A percentile compares a stretch with the other conserved stretches of the same genome.
phyloP scores from a whole-genome alignment of 35 echinoderm and acorn worm genomes.

The Nesometra sesokonis region DNA sequence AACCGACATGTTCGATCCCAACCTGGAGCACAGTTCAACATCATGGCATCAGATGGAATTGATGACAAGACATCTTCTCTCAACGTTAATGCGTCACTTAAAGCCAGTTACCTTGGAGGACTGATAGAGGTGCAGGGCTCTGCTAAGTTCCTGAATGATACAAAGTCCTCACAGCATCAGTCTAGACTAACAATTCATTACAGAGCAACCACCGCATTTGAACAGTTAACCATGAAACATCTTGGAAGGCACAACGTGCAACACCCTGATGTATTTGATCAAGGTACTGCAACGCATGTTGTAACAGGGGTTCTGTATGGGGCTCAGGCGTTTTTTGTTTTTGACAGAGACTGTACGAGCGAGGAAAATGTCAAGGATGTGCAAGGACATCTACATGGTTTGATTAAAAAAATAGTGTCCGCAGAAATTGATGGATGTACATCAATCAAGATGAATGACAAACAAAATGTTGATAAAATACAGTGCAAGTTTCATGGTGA shows the following conservation, averaged over 20 bases:
- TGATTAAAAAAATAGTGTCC: not conserved
- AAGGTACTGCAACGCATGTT: slow-evolving; percentile 33
- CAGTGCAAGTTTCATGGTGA: slow-evolving; percentile 25
- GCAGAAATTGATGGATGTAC: not conserved
- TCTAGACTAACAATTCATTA: slow-evolving; percentile 14
- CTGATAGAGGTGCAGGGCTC: slow-evolving; percentile 14
- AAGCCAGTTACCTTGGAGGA: slow-evolving; percentile 22
- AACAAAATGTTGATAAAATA: not conserved
- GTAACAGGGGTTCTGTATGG: slow-evolving; percentile 34
- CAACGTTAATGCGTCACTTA: slow-evolving; percentile 7
- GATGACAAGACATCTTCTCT: slow-evolving; percentile 26
- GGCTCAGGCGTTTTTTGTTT: slow-evolving; percentile 30
- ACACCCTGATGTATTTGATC: slow-evolving; percentile 26
- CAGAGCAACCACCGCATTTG: slow-evolving; percentile 1
- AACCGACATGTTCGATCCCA: not conserved
- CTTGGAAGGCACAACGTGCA: slow-evolving; percentile 17
- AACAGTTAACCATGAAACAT: slow-evolving; percentile 5
- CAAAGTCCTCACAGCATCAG: not conserved
- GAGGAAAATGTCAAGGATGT: slow-evolving; percentile 15
- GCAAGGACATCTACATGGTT: slow-evolving; percentile 4
- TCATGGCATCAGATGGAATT: slow-evolving; percentile 5
- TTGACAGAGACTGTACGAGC: slow-evolving; percentile 12
- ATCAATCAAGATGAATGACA: not conserved
- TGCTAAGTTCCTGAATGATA: slow-evolving; percentile 17
- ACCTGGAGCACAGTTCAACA: not conserved